Percentiles rank a stretch among this genome's conserved stretches.
Conservation (phyloP, 2,113 vertebrate genomes). For the Pterocles burchelli region DNA sequence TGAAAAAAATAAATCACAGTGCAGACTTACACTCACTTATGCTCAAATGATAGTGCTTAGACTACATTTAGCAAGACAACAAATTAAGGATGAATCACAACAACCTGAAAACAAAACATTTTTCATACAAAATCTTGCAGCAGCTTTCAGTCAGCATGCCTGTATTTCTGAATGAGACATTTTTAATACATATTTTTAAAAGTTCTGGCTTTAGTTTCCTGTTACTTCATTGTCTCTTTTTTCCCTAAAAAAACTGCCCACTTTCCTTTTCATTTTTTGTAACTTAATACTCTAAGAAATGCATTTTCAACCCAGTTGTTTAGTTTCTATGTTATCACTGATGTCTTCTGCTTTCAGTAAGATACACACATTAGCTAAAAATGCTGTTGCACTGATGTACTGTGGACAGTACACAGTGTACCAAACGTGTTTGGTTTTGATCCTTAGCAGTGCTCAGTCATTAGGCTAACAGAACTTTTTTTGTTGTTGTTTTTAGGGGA, state of each 20-base stretch:
- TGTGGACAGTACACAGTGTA: background rate
- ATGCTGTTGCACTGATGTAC: background rate
- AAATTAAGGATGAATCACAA: background rate
- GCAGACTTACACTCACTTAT: background rate
- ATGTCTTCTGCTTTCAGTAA: background rate
- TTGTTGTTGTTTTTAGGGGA: too few relatives aligned
- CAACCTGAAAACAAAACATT: background rate
- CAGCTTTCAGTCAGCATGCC: background rate
- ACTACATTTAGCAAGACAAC: background rate
- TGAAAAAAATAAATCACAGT: background rate
- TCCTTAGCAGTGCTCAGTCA: background rate
- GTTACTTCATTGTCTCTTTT: background rate
- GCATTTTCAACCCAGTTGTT: background rate
- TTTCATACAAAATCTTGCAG: background rate
- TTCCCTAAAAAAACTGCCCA: background rate
- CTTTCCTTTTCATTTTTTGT: background rate
- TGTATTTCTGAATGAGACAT: background rate
- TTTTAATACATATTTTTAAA: background rate
- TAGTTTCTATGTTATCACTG: background rate
- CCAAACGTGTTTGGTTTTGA: background rate
- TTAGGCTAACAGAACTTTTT: background rate
- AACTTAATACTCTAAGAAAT: background rate
- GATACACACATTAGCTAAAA: background rate
- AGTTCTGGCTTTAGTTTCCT: background rate
- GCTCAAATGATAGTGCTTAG: background rate